Evolutionary conservation across 2,113 vertebrate species (phyloP), one percentile per base, ranked within the genome.

Genomic region (Passer domesticus): DNA sequence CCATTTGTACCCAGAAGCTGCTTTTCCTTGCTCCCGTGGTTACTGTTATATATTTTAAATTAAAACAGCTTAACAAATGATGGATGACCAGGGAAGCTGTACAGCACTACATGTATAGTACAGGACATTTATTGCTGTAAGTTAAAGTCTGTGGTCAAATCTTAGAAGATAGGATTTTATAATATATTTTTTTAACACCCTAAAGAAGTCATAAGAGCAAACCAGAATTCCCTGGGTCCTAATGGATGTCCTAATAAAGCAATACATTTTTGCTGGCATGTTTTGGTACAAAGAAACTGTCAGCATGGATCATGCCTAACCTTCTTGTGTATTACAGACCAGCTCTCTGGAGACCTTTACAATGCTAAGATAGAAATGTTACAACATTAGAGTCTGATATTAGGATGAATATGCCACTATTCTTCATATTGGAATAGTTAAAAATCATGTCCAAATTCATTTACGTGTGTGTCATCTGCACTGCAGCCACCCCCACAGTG

Each of bases 21-120:
- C 70, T 75, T 39, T 44, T 41, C 14, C 41, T 41, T 41, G 30
- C 15, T 78, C 24, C 60, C 72, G 28, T 70, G 27, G 13, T 89
- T 75, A 24, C 12, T 35, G 7, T 20, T 52, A 8, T 47, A 52
- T 41, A 37, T 89, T 94, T 83, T 46, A 80, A 80, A 41, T 14
- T 53, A 46, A 56, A 52, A 52, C 9, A 81, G 7, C 23, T 62
- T 50, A 77, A 39, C 25, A 77, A 80, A 52, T 25, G 25, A 37
- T 68, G 47, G 28, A 41, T 73, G n/a, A 78, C 8, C 25, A 53
- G 16, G 46, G 15, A 87, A 74, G 25, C 12, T 53, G 11, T 58
- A 58, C 11, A 20, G 15, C 31, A 31, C 35, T 58, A 16, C 18
- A 27, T 0, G 0, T 27, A 6, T 3, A 23, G 30, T 39, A 59